These are phyloP conservation scores for Dissostichus mawsoni DNA, from an alignment of 2,113 vertebrate species.

Conservation along the genomic window DNA sequence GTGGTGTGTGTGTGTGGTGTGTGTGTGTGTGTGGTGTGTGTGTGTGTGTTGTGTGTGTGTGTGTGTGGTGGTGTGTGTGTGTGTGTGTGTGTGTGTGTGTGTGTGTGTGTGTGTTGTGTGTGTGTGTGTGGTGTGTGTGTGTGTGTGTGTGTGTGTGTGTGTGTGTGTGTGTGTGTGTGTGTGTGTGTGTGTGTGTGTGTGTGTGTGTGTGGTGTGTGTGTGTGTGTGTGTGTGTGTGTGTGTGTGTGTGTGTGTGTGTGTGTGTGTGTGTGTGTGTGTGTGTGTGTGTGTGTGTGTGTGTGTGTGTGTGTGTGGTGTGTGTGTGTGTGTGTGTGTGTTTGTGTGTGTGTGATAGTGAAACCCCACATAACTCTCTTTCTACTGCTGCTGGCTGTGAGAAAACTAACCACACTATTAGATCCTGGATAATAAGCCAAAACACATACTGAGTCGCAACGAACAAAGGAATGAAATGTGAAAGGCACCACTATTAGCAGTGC, in stretches of 20 bases:
- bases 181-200: too few relatives aligned
- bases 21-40: too few relatives aligned
- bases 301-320: slow-evolving; percentile 33
- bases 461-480: slow-evolving; percentile 41
- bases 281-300: too few relatives aligned
- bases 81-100: too few relatives aligned
- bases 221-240: too few relatives aligned
- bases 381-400: slow-evolving; percentile 41
- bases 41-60: too few relatives aligned
- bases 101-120: too few relatives aligned
- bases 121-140: neutral
- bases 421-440: slow-evolving; percentile 56
- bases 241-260: too few relatives aligned
- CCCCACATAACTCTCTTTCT: slow-evolving; percentile 47
- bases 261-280: too few relatives aligned
- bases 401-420: slow-evolving; percentile 40
- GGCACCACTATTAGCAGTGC: slow-evolving; percentile 32
- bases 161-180: slow-evolving; percentile 36
- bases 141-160: slow-evolving; percentile 36
- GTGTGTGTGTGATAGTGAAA: slow-evolving; percentile 28
- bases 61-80: too few relatives aligned
- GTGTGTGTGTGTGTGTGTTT: slow-evolving; percentile 29
- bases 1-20: slow-evolving; percentile 14
- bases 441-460: slow-evolving; percentile 31
- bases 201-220: too few relatives aligned